Percentiles rank a stretch among this genome's conserved stretches.
Evolutionary conservation across 2,888 invertebrate species (phyloP).

Genomic region (Melieria omissa): DNA sequence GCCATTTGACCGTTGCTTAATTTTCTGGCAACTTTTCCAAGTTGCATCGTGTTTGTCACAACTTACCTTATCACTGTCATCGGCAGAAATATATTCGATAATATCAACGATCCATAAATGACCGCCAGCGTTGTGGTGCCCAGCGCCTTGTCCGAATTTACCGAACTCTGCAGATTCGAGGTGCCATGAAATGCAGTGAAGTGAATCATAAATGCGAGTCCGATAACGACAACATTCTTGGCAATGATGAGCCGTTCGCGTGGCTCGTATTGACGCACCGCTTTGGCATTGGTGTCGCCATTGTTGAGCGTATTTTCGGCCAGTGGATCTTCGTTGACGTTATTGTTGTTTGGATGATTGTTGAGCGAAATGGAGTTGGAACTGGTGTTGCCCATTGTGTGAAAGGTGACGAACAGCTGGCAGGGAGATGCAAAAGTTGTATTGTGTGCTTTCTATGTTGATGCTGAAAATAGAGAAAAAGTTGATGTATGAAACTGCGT

Average conservation of each 20-base stretch:
- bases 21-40: no score
- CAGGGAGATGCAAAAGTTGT: no score
- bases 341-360: slow-evolving; percentile 12
- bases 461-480: no score
- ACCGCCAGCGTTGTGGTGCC: slow-evolving; percentile 87
- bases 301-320: background rate
- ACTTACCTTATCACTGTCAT: slow-evolving; percentile 83
- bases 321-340: background rate
- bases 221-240: slow-evolving; percentile 85
- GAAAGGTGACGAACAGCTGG: no score
- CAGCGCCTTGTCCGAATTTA: slow-evolving; percentile 83
- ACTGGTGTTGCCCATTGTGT: background rate
- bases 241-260: slow-evolving; percentile 81
- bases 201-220: slow-evolving; percentile 89
- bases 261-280: slow-evolving; percentile 66
- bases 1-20: no score
- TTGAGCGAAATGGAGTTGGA: slow-evolving; percentile 2
- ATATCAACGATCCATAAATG: slow-evolving; percentile 86
- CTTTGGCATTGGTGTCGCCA: slow-evolving; percentile 8
- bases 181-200: slow-evolving; percentile 93
- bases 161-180: slow-evolving; percentile 85
- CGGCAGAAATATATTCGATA: slow-evolving; percentile 91
- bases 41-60: background rate
- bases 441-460: no score
- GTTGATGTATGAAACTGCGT: no score